phyloP scores from a whole-genome alignment of 2,113 vertebrate genomes.

The Laterallus jamaicensis region DNA sequence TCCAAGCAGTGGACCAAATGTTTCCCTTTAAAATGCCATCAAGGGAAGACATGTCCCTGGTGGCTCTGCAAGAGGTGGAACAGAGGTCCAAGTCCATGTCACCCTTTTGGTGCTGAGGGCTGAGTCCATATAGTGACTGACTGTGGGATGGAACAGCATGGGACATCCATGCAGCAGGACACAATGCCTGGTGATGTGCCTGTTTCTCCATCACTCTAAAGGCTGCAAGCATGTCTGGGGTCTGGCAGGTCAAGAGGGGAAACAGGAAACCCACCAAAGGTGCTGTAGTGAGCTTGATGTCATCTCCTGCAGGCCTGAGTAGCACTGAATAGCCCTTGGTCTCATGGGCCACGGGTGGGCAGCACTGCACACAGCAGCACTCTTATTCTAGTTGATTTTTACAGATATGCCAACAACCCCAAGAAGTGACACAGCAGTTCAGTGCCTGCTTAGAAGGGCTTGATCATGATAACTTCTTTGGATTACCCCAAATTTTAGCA shows the following conservation, averaged over 20 bases:
- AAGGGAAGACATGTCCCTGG: neutral
- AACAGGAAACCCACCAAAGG: neutral
- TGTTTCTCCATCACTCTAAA: neutral
- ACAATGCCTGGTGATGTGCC: neutral
- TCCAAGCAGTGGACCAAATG: neutral
- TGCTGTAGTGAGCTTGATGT: neutral
- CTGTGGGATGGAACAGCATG: neutral
- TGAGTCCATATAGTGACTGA: neutral
- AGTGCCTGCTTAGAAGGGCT: neutral
- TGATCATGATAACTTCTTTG: neutral
- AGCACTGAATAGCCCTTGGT: neutral
- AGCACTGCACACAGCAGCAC: neutral
- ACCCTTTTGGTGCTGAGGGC: accelerated
- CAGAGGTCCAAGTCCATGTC: neutral
- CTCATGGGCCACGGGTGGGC: neutral
- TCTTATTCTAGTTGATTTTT: neutral
- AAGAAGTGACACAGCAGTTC: neutral
- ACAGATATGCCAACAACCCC: neutral
- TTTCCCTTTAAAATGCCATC: neutral
- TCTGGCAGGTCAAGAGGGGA: neutral
- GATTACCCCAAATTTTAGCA: neutral
- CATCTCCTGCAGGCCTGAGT: neutral
- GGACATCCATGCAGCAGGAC: neutral
- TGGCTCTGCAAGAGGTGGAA: neutral
- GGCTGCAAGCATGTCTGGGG: neutral